Evolutionary conservation across 2,888 invertebrate genomes (phyloP).

Genomic region (Leucophenga maculata): DNA sequence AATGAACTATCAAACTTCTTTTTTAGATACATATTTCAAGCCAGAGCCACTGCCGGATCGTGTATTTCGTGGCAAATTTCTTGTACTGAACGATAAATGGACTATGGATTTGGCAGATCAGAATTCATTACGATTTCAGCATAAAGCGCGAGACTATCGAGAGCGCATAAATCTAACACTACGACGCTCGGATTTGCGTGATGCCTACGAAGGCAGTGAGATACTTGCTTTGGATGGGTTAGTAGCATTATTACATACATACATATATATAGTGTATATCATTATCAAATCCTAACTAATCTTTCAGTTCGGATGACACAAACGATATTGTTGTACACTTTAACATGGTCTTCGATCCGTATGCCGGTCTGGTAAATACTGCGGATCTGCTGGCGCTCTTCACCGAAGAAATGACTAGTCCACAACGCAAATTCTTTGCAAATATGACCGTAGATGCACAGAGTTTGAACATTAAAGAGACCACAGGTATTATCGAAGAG

Average conservation of each 20-base stretch:
- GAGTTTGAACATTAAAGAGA: conserved; percentile 78
- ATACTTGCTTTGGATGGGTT: conserved; percentile 90
- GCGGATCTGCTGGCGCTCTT: conserved; percentile 79
- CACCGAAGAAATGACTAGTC: conserved; percentile 77
- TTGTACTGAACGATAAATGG: conserved; percentile 81
- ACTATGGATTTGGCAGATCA: conserved; percentile 79
- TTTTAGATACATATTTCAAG: conserved; percentile 70
- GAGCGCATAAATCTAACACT: conserved; percentile 83
- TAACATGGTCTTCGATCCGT: conserved; percentile 87
- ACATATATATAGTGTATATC: no score
- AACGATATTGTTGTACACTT: conserved; percentile 86
- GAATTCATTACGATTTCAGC: conserved; percentile 80
- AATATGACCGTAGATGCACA: conserved; percentile 79
- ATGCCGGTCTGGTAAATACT: conserved; percentile 78
- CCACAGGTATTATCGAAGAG: conserved; percentile 70
- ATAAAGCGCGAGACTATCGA: conserved; percentile 82
- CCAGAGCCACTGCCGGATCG: conserved; percentile 82
- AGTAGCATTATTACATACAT: conserved; percentile 54
- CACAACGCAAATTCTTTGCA: conserved; percentile 76
- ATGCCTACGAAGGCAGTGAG: conserved; percentile 85
- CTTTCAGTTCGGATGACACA: conserved; percentile 78
- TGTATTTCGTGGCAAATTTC: conserved; percentile 86
- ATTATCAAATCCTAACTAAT: neutral
- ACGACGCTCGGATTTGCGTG: conserved; percentile 81
- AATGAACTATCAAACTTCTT: neutral